These are phyloP conservation scores for Alosa alosa DNA, from an alignment of 2,113 vertebrate species.

Conservation along the genomic window DNA sequence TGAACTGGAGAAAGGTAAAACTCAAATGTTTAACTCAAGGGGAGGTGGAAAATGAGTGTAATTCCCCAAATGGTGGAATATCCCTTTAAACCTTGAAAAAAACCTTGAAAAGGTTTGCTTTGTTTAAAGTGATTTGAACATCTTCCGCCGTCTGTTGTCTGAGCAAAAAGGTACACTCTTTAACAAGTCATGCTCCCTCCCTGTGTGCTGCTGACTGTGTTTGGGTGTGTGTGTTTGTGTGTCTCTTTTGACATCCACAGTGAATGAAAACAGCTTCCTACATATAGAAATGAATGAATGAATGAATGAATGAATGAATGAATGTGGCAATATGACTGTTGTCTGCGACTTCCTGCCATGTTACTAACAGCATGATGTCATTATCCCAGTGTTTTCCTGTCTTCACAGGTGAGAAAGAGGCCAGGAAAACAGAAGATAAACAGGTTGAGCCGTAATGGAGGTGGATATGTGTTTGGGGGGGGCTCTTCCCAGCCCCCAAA, in stretches of 20 bases:
- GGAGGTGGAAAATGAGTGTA: too few species aligned
- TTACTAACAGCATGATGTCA: neutral
- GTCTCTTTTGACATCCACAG: neutral
- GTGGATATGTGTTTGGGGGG: neutral
- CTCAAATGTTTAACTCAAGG: too few species aligned
- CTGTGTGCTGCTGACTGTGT: neutral
- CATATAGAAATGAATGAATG: neutral
- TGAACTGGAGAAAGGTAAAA: too few species aligned
- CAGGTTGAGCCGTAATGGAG: neutral
- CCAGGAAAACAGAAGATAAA: neutral
- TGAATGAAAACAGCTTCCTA: neutral
- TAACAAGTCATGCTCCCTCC: neutral
- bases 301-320: neutral
- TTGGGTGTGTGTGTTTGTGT: neutral
- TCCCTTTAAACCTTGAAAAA: too few species aligned
- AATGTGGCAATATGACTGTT: neutral
- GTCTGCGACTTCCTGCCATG: neutral
- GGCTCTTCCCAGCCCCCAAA: constrained; percentile 1
- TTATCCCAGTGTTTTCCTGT: neutral
- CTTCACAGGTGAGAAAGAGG: neutral
- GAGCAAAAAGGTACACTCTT: too few species aligned
- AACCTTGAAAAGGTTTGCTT: too few species aligned
- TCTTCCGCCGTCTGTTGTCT: too few species aligned
- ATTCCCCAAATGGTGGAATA: too few species aligned
- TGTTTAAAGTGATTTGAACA: neutral